Conservation (phyloP, 2,888 invertebrate genomes). For the Chamaedrilus cognettii region DNA sequence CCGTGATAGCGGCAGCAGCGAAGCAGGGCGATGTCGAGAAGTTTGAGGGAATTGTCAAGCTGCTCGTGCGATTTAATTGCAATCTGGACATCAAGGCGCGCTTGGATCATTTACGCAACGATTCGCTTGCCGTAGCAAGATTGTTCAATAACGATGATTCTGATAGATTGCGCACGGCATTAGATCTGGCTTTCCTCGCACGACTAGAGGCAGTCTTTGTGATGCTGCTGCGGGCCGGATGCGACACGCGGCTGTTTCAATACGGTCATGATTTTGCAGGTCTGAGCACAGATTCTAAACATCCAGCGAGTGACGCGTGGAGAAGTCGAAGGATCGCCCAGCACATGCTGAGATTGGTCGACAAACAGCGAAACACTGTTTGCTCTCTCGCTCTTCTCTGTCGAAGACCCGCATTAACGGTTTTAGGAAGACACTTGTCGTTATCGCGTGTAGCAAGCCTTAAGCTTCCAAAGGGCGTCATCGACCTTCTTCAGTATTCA, state of each 20-base stretch:
- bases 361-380: not conserved
- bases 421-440: not conserved
- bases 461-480: not conserved
- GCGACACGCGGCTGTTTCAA: not conserved
- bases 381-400: not conserved
- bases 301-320: not conserved
- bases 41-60: not conserved
- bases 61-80: not conserved
- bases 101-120: not conserved
- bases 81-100: not conserved
- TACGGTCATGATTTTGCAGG: not conserved
- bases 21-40: not conserved
- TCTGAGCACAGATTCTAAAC: not conserved
- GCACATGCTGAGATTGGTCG: not conserved
- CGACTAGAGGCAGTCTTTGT: not conserved
- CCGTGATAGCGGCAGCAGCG: slow-evolving; percentile 27
- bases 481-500: not conserved
- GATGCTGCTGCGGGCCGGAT: not conserved
- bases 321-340: not conserved
- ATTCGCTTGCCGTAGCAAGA: too few relatives aligned
- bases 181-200: not conserved
- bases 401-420: not conserved
- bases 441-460: not conserved
- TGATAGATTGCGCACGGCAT: not conserved
- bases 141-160: too few relatives aligned